phyloP scores from a whole-genome alignment of 2,797 vertebrate genomes.

The Sebastes hubbsi region DNA sequence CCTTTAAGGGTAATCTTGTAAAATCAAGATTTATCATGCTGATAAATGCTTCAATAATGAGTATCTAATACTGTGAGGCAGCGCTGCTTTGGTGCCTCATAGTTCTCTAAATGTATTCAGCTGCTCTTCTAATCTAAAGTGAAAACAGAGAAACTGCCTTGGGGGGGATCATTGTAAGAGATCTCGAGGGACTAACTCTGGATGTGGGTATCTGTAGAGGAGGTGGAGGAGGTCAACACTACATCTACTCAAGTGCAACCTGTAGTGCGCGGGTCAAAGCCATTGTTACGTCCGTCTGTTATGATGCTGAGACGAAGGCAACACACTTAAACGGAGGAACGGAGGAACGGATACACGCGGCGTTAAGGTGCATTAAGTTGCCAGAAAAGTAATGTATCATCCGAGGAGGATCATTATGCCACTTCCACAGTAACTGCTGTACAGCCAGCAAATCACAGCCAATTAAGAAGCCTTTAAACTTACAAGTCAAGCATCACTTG shows the following conservation, averaged over 20 bases:
- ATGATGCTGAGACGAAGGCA: slow-evolving; percentile 16
- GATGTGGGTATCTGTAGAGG: slow-evolving; percentile 18
- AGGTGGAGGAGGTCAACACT: slow-evolving; percentile 45
- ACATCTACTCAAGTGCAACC: slow-evolving; percentile 36
- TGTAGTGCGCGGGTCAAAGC: slow-evolving; percentile 37
- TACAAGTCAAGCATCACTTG: slow-evolving; percentile 80
- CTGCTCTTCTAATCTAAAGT: slow-evolving; percentile 30
- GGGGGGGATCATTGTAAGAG: slow-evolving; percentile 25
- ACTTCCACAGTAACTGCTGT: slow-evolving; percentile 45
- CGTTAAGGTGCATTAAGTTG: slow-evolving; percentile 55
- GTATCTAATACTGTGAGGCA: slow-evolving; percentile 4
- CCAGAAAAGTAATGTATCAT: slow-evolving; percentile 63
- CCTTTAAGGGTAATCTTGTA: not conserved
- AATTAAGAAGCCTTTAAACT: slow-evolving; percentile 80
- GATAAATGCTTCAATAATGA: slow-evolving; percentile 12
- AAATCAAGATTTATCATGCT: not conserved
- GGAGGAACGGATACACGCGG: slow-evolving; percentile 14
- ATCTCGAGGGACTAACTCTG: slow-evolving; percentile 32
- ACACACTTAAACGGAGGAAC: slow-evolving; percentile 31
- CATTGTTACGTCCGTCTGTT: slow-evolving; percentile 24
- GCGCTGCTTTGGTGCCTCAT: slow-evolving; percentile 9
- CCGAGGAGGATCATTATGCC: slow-evolving; percentile 53
- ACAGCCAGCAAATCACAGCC: slow-evolving; percentile 71
- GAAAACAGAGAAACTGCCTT: slow-evolving; percentile 32
- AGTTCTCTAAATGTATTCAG: slow-evolving; percentile 15